Conservation (phyloP, 2,888 invertebrate genomes). For the Frankliniella intonsa region DNA sequence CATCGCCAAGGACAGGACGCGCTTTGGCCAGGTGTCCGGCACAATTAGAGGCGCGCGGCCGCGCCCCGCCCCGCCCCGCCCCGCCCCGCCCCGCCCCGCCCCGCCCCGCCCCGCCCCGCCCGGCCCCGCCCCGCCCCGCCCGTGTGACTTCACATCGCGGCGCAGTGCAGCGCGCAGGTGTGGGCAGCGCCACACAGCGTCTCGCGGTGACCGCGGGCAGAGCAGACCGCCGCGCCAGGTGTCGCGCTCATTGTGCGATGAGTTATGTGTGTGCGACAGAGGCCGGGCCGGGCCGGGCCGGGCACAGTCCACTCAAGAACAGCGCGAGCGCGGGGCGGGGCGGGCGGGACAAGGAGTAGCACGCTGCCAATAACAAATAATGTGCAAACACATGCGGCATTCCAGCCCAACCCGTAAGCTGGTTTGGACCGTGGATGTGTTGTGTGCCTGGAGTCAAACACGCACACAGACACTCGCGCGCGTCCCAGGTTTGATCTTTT, state of each 20-base stretch:
- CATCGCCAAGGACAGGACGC: no score
- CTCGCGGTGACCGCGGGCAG: neutral
- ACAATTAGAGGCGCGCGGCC: neutral
- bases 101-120: neutral
- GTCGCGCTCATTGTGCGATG: conserved; percentile 10
- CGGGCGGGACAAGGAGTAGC: no score
- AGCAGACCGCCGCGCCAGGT: neutral
- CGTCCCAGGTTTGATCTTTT: no score
- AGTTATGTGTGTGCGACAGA: neutral
- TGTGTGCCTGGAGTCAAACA: no score
- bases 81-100: neutral
- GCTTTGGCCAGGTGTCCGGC: no score
- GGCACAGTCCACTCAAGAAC: no score
- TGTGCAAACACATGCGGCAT: no score
- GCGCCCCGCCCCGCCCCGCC: neutral
- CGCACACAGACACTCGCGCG: no score
- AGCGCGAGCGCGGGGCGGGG: no score
- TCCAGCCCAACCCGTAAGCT: no score
- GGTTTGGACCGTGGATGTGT: no score
- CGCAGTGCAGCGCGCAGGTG: neutral
- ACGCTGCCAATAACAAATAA: no score
- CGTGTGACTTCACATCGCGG: neutral
- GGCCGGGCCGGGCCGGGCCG: neutral
- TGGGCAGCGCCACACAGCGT: neutral
- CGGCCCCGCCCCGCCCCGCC: neutral